These are phyloP conservation scores for Morinoia aosen DNA, from an alignment of 2,888 invertebrate genomes.

Conservation along the genomic window DNA sequence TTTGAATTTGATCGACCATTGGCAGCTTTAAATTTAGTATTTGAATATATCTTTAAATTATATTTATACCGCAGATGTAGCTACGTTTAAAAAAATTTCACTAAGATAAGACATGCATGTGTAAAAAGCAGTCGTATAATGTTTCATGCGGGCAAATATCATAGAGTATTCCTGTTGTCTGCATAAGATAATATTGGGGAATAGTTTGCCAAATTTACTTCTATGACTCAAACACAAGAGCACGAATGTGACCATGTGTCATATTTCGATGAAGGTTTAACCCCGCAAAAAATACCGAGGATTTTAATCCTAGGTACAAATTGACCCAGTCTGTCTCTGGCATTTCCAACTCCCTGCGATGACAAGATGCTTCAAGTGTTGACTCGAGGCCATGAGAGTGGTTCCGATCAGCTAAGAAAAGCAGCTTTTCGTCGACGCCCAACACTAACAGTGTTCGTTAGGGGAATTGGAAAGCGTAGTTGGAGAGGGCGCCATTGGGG, in stretches of 20 bases:
- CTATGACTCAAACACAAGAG: not conserved
- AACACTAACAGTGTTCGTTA: not conserved
- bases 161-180: not conserved
- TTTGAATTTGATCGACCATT: not conserved
- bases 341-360: not conserved
- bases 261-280: not conserved
- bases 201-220: not conserved
- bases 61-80: not conserved
- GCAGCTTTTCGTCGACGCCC: not conserved
- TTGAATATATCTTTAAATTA: not conserved
- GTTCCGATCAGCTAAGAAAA: not conserved
- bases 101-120: not conserved
- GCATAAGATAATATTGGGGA: not conserved
- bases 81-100: not conserved
- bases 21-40: not conserved
- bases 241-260: not conserved
- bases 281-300: not conserved
- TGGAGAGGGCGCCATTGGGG: not conserved
- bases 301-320: not conserved
- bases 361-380: not conserved
- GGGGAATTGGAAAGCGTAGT: not conserved
- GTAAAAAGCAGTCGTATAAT: not conserved
- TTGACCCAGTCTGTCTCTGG: not conserved
- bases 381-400: not conserved
- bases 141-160: not conserved